Evolutionary conservation across 2,797 vertebrate species (phyloP).

Genomic region (Phylloscopus collybita): DNA sequence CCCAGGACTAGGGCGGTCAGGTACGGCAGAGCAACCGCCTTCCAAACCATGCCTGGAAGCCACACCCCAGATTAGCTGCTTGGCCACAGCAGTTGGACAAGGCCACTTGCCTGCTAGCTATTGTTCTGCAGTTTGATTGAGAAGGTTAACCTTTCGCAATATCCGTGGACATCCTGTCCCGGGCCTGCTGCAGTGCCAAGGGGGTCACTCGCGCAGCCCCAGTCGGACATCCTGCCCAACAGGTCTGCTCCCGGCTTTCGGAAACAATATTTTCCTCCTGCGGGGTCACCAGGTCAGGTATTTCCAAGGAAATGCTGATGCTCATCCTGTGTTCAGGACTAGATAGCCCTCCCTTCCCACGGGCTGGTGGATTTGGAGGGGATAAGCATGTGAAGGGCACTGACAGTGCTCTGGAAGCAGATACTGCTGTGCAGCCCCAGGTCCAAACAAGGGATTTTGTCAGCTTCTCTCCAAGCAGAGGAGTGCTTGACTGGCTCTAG

Average conservation of each 20-base stretch:
- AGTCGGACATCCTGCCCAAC: constrained; percentile 41
- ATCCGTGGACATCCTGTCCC: constrained; percentile 34
- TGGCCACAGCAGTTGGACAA: background rate
- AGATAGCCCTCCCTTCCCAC: constrained; percentile 1
- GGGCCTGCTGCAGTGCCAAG: background rate
- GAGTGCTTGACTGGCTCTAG: background rate
- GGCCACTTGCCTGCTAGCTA: background rate
- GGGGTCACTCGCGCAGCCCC: background rate
- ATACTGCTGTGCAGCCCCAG: rapidly evolving
- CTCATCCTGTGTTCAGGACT: constrained; percentile 62
- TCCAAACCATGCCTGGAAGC: constrained; percentile 6
- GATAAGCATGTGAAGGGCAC: background rate
- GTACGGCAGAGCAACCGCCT: background rate
- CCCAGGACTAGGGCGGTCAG: background rate
- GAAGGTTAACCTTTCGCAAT: background rate
- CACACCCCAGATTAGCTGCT: background rate
- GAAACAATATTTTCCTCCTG: constrained; percentile 27
- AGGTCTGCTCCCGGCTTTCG: background rate
- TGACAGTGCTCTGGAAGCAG: background rate
- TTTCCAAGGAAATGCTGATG: constrained; percentile 70
- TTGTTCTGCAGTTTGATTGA: constrained; percentile 24
- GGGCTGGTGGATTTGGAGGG: rapidly evolving
- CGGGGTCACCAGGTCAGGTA: constrained; percentile 32
- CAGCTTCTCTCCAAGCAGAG: background rate
- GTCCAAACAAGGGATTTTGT: background rate